Evolutionary conservation across 1,140 invertebrate genomes (phyloP), one percentile per base, ranked within the genome.

Genomic region (Diplogasteroides magnus): DNA sequence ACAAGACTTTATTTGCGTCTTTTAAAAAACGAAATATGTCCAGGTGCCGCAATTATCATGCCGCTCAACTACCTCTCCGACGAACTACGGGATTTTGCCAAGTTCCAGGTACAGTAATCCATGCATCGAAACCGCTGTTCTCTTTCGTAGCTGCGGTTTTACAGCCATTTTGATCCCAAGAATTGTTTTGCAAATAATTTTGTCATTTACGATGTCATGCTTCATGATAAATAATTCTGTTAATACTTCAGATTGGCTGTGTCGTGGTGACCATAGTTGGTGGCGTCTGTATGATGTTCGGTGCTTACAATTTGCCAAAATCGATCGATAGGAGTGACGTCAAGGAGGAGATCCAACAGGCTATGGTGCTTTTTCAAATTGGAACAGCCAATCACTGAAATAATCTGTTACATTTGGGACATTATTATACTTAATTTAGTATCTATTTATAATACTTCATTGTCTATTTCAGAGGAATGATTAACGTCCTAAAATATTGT

Each of bases 211-310:
- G 37, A 48, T 11, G 19, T 48, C 6, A 48, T 11, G 37, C 6
- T 48, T 48, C 6, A 48, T 19, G 37, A 11, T 48, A 19, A 19
- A 19, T 48, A 19, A 48, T 11, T 11, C 6, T 48, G 6, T 48
- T 6, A 48, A 48, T 19, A 19, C 37, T 84, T 67, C 83, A 84
- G 68, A 31, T 72, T 0, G 75, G 68, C 25, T 74, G 74, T 29
- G 64, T 83, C 19, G 60, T 73, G 1, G 69, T 84, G 25, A 78
- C 82, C 15, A 13, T 79, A 27, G 37, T 79, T 11, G 75, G 77
- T 25, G 75, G 76, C 26, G 25, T 76, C 15, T 71, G 72, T 0
- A 63, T 82, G n/a, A 76, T 83, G 62, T 48, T 69, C 23, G 81
- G 78, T 57, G 74, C 79, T 57, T 19, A 48, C 19, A 48, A 11